phyloP scores from a whole-genome alignment of 1,140 invertebrate genomes.

The Drosophila nannoptera region DNA sequence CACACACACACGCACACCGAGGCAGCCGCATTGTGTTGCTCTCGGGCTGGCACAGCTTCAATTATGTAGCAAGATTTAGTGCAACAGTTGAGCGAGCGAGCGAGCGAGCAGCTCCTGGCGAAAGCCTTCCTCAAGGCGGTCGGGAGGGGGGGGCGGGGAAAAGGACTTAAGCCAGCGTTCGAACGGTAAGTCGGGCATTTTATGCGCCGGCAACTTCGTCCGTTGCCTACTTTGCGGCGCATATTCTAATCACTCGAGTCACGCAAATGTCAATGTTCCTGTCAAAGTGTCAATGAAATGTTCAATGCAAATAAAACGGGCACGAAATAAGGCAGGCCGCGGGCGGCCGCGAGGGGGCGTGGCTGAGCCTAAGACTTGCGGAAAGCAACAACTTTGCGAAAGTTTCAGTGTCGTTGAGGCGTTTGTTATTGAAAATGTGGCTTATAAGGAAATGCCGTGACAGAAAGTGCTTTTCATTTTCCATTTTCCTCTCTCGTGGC shows the following conservation, averaged over 20 bases:
- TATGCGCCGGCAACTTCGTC: slow-evolving; percentile 28
- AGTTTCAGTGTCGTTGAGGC: slow-evolving; percentile 39
- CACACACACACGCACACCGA: slow-evolving; percentile 8
- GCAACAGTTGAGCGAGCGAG: neutral
- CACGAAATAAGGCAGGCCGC: slow-evolving; percentile 39
- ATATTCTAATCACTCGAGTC: slow-evolving; percentile 74
- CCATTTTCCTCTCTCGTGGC: slow-evolving; percentile 3
- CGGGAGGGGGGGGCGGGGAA: neutral
- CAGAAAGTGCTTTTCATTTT: slow-evolving; percentile 32
- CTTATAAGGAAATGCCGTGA: slow-evolving; percentile 65
- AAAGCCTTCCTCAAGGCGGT: neutral
- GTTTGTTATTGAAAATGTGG: slow-evolving; percentile 71
- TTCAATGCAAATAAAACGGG: slow-evolving; percentile 74
- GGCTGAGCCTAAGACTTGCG: slow-evolving; percentile 37
- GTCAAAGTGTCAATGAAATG: slow-evolving; percentile 74
- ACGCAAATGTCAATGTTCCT: slow-evolving; percentile 74
- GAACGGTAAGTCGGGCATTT: slow-evolving; percentile 26
- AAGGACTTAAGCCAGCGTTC: slow-evolving; percentile 5
- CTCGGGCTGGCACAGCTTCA: neutral
- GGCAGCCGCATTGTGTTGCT: slow-evolving; percentile 6
- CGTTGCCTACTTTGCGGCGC: slow-evolving; percentile 50
- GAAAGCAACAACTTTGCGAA: slow-evolving; percentile 56
- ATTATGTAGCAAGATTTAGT: slow-evolving; percentile 11
- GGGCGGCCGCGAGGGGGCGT: neutral
- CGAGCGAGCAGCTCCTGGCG: neutral